Percentiles rank a stretch among this genome's conserved stretches.
Conservation (phyloP, 2,797 vertebrate species). For the Florisuga fusca region DNA sequence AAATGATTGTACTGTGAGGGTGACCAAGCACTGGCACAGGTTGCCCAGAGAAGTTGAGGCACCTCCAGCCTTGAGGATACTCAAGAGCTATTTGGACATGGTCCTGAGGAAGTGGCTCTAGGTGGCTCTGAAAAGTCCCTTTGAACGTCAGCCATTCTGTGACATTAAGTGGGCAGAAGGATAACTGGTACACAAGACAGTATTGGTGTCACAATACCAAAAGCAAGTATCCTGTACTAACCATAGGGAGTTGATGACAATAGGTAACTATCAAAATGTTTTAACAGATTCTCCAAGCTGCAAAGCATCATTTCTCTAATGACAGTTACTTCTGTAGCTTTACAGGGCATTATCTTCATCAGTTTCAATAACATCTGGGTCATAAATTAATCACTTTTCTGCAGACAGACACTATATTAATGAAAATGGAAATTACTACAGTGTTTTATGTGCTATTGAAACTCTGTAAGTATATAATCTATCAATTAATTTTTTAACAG, state of each 20-base stretch:
- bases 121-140: background rate
- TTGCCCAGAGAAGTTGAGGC: background rate
- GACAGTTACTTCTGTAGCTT: background rate
- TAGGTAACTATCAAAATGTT: background rate
- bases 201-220: rapidly evolving
- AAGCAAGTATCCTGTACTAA: background rate
- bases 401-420: background rate
- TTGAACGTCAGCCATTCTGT: background rate
- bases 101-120: background rate
- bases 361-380: background rate
- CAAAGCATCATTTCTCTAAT: background rate
- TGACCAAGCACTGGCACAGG: background rate
- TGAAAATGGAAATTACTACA: background rate
- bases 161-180: background rate
- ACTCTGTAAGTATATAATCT: background rate
- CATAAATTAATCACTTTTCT: conserved; percentile 7
- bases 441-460: background rate
- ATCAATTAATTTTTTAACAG: background rate
- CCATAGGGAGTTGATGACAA: background rate
- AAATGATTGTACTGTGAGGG: background rate
- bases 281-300: background rate
- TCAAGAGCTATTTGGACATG: background rate
- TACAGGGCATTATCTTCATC: background rate
- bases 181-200: background rate
- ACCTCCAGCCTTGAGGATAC: background rate